Conservation (phyloP, 1,140 invertebrate genomes). For the Archivesica marissinica region DNA sequence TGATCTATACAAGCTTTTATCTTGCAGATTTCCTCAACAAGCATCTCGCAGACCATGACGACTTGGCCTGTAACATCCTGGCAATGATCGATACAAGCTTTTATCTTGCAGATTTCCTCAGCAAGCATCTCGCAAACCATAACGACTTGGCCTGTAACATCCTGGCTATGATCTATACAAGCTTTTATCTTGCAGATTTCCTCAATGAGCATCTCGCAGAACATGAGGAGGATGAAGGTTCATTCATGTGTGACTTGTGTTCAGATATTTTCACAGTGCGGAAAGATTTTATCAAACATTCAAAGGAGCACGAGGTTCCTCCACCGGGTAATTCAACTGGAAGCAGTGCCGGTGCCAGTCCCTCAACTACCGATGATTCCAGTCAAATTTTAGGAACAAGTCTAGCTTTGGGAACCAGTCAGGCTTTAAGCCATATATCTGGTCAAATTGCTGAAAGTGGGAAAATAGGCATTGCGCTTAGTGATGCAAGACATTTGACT, state of each 20-base stretch:
- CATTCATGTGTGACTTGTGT: slow-evolving; percentile 55
- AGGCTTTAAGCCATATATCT: no score
- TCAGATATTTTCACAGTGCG: slow-evolving; percentile 50
- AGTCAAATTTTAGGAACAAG: neutral
- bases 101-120: no score
- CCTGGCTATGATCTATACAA: no score
- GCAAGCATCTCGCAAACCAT: no score
- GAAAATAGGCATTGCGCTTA: neutral
- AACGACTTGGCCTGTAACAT: no score
- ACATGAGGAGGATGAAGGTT: slow-evolving; percentile 44
- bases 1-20: no score
- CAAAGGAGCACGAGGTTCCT: slow-evolving; percentile 13
- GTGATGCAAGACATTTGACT: neutral
- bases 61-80: no score
- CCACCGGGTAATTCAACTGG: no score
- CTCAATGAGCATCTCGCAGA: neutral
- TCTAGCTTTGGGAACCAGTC: neutral
- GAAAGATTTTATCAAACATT: slow-evolving; percentile 12
- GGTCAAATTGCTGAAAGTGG: no score
- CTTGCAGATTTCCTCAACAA: no score
- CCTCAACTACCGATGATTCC: neutral
- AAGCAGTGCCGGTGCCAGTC: neutral
- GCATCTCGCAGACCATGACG: no score
- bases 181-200: slow-evolving; percentile 31
- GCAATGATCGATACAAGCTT: no score